Base-by-base conservation (phyloP, 2,888 invertebrate genomes). In the Mesorhabditis sp. region DNA sequence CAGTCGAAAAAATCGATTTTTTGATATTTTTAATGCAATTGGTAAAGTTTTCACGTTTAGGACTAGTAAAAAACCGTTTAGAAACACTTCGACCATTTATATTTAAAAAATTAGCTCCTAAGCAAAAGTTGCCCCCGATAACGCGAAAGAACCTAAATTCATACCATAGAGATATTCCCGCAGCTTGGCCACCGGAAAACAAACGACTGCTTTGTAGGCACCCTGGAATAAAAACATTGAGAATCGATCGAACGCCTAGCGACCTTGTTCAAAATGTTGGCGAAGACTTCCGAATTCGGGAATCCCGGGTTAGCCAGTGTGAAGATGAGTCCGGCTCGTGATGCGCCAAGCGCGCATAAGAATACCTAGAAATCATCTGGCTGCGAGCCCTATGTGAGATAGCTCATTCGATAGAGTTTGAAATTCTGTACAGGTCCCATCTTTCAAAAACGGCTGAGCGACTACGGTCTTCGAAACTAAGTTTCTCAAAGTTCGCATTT, bases 301-400 rank as follows among this genome's bases (percentile, higher is more conserved):
- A 82, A 82, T 68, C 82, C 83, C 0, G 83, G 83, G 50, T 81
- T 81, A 7, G 77, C 80, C 45, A 83, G 68, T 0, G 80, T 80
- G 70, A 88, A 81, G 44, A 88, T 86, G 4, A 87, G 76, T 3
- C 88, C 88, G 15, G 86, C 86, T 63, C 87, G 72, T 4, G 82
- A 73, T 41, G 80, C 78, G 2, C 80, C 83, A 5, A 83, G 67
- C 4, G 81, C 80, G 10, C 78, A 70, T 2, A 83, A 45, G 69
- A 83, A 70, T 5, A 83, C 78, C 75, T 77, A 62, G 44, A 69
- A 45, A 28, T 28, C 28, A 28, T 28, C 28, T 28, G 28, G 28
- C 28, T 28, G 3, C 4, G 42, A 28, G 44, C 4, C 44, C 10
- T 45, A n/a, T 13, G 6, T 41, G 13, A 42, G 43, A 65, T 43